These are phyloP conservation scores for Zosterops pallidus DNA, from an alignment of 2,113 vertebrate species.

Conservation along the genomic window DNA sequence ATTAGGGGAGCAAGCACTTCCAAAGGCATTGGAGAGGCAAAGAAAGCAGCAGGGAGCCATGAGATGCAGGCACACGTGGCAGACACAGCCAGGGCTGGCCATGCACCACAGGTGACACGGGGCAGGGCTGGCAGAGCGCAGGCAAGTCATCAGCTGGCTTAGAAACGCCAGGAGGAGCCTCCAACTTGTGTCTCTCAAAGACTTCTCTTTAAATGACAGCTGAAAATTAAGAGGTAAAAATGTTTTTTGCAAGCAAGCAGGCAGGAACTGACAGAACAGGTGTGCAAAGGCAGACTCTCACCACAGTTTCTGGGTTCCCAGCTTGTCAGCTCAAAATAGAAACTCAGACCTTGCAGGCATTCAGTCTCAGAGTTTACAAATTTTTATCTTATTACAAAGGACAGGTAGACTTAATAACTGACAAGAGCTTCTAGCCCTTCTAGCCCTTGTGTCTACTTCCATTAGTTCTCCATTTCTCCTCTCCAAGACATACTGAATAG, in stretches of 20 bases:
- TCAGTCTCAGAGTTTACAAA: background rate
- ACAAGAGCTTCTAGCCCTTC: background rate
- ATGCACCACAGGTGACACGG: accelerated
- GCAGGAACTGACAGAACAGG: background rate
- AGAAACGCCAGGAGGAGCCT: background rate
- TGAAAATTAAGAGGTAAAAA: background rate
- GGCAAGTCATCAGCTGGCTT: accelerated
- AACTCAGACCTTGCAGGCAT: background rate
- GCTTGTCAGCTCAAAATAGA: background rate
- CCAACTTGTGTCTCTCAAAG: background rate
- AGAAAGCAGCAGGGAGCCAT: accelerated
- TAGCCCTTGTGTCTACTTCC: background rate
- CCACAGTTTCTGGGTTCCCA: background rate
- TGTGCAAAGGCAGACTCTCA: background rate
- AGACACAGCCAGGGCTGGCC: background rate
- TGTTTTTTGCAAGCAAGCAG: background rate
- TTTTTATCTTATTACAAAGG: background rate
- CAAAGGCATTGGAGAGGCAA: background rate
- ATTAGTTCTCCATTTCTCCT: background rate
- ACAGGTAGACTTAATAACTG: conserved; percentile 29
- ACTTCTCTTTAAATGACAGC: background rate
- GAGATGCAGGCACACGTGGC: background rate
- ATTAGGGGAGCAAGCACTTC: background rate
- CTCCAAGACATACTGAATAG: background rate
- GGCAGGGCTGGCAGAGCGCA: background rate